phyloP scores from a whole-genome alignment of 2,888 invertebrate species.

The Caradrina kadenii region DNA sequence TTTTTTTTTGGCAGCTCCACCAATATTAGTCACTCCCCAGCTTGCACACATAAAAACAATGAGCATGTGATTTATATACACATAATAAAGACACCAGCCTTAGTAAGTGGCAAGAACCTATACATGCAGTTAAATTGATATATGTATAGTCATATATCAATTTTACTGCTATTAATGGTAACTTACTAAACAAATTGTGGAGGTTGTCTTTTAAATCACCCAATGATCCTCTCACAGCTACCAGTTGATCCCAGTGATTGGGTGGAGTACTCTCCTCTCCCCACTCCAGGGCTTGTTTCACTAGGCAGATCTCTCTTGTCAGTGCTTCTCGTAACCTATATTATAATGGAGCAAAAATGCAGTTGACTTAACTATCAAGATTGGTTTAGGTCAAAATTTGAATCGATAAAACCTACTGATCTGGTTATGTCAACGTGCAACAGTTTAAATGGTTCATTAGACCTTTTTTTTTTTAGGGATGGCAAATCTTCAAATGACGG shows the following conservation, averaged over 20 bases:
- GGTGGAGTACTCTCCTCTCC: conserved; percentile 86
- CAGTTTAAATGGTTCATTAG: too few species aligned
- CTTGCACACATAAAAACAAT: too few species aligned
- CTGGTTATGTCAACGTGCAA: not conserved
- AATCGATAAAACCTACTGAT: not conserved
- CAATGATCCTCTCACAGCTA: conserved; percentile 83
- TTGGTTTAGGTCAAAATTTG: not conserved
- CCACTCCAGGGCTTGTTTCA: conserved; percentile 87
- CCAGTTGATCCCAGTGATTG: conserved; percentile 87
- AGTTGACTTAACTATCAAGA: too few species aligned
- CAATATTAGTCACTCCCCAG: too few species aligned
- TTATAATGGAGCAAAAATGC: not conserved
- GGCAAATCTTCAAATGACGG: too few species aligned
- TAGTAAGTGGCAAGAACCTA: too few species aligned
- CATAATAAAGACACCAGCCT: too few species aligned
- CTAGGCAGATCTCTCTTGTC: conserved; percentile 84
- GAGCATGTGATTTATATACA: too few species aligned
- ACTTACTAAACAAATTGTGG: conserved; percentile 81
- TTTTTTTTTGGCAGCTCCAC: too few species aligned
- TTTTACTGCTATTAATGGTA: not conserved
- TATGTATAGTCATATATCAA: not conserved
- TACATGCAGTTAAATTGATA: not conserved
- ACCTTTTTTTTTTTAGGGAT: too few species aligned
- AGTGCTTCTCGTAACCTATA: conserved; percentile 84
- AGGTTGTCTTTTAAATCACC: conserved; percentile 86